Base-by-base conservation (phyloP, 1,140 invertebrate species). In the Drosophila sechellia region DNA sequence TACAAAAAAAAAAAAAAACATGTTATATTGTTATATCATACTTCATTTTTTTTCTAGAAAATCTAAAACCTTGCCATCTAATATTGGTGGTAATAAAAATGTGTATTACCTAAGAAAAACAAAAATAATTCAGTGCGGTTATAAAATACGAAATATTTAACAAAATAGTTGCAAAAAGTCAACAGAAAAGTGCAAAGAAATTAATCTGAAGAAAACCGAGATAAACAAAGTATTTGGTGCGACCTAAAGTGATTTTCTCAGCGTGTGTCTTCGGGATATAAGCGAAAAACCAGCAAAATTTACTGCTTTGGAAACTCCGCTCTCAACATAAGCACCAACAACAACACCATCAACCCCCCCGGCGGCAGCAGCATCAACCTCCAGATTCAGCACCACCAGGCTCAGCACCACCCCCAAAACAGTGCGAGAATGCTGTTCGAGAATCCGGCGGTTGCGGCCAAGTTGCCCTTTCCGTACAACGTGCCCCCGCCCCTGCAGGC, bases 391-490 rank as follows among this genome's bases (percentile, higher is more conserved):
- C 59, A 74, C 37, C 49, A 75, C 35, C 69, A 42, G 40, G n/a
- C 5, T 15, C 40, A 63, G 11, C 77, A 69, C 40, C 70, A 79
- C 50, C 74, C 56, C 53, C 78, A 71, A 59, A 77, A 61, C 74
- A 70, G 54, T 46, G 40, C 37, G 59, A 92, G 78, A 75, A 92
- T 92, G 91, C 79, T 92, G 59, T 92, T 92, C 63, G 91, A 92
- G 69, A 92, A 92, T 91, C 91, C 91, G 64, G 91, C 91, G 57
- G 90, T 92, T 71, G 91, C 91, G 78, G 91, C 85, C 20, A 92
- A 92, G 84, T 63, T 92, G 77, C 91, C 91, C 34, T 92, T 91
- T 61, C 91, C 91, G 48, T 92, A 92, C 42, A 92, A 91, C 70
- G 91, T 92, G 63, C 91, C 91, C 76, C 91, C 91, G 75, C 91